Evolutionary conservation across 2,888 invertebrate genomes (phyloP).

Genomic region (Rapana venosa): DNA sequence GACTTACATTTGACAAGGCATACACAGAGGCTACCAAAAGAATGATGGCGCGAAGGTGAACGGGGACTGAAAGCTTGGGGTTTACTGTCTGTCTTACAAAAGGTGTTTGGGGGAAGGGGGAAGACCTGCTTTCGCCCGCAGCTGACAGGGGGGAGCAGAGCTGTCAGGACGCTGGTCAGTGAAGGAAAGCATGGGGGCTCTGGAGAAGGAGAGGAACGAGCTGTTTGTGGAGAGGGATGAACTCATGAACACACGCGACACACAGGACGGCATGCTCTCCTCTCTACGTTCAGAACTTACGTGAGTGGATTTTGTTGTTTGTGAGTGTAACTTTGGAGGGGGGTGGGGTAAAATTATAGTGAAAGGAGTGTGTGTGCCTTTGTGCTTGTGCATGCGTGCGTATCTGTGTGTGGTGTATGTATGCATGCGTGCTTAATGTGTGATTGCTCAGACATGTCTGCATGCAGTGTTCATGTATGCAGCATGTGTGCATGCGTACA

Average conservation of each 20-base stretch:
- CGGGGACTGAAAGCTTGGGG: too few relatives aligned
- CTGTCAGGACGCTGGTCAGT: conserved; percentile 55
- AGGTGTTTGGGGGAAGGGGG: conserved; percentile 56
- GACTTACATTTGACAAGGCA: too few relatives aligned
- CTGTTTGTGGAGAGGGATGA: conserved; percentile 50
- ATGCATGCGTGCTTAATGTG: too few relatives aligned
- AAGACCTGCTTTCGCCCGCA: conserved; percentile 61
- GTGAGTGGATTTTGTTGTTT: conserved; percentile 31
- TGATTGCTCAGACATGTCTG: too few relatives aligned
- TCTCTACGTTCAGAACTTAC: conserved; percentile 23
- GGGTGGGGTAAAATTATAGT: background rate
- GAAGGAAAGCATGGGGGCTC: conserved; percentile 49
- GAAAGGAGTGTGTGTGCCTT: background rate
- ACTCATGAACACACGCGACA: conserved; percentile 45
- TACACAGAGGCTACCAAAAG: too few relatives aligned
- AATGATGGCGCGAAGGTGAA: too few relatives aligned
- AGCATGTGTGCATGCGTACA: too few relatives aligned
- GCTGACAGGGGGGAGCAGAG: conserved; percentile 61
- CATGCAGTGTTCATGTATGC: too few relatives aligned
- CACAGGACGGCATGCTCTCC: conserved; percentile 42
- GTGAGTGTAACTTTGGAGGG: background rate
- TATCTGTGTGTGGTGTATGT: background rate
- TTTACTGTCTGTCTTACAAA: too few relatives aligned
- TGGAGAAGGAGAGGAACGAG: conserved; percentile 52
- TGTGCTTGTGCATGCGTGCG: background rate